Conservation (phyloP, 2,888 invertebrate genomes). For the Cheilosia urbana region DNA sequence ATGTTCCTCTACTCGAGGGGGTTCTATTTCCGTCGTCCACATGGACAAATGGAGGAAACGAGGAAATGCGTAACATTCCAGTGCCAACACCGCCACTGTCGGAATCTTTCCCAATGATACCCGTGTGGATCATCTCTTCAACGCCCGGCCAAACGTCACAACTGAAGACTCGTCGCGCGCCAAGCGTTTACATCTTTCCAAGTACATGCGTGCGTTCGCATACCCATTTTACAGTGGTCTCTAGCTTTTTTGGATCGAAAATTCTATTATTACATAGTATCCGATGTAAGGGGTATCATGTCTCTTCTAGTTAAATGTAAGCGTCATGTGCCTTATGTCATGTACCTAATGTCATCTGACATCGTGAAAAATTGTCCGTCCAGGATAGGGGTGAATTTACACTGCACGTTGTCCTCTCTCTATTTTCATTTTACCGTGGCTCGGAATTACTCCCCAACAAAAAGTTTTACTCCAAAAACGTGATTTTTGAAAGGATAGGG, state of each 20-base stretch:
- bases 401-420: not conserved
- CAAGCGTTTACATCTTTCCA: not conserved
- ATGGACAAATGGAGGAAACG: slow-evolving; percentile 68
- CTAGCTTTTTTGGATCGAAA: slow-evolving; percentile 9
- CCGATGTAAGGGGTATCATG: slow-evolving; percentile 41
- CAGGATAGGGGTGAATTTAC: slow-evolving; percentile 8
- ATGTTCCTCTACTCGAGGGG: not conserved
- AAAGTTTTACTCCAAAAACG: too few species aligned
- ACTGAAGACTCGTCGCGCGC: slow-evolving; percentile 35
- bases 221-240: slow-evolving; percentile 35
- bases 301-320: slow-evolving; percentile 20
- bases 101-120: slow-evolving; percentile 40
- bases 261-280: slow-evolving; percentile 52
- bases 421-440: not conserved
- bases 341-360: slow-evolving; percentile 45
- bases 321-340: slow-evolving; percentile 45
- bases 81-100: slow-evolving; percentile 27
- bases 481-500: too few species aligned
- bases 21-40: slow-evolving; percentile 64
- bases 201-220: slow-evolving; percentile 41
- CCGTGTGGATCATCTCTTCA: slow-evolving; percentile 60
- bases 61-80: slow-evolving; percentile 57
- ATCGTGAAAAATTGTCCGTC: slow-evolving; percentile 32
- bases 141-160: slow-evolving; percentile 53
- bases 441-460: too few species aligned